phyloP scores from a whole-genome alignment of 1,140 invertebrate species.

The Drosophila orena region DNA sequence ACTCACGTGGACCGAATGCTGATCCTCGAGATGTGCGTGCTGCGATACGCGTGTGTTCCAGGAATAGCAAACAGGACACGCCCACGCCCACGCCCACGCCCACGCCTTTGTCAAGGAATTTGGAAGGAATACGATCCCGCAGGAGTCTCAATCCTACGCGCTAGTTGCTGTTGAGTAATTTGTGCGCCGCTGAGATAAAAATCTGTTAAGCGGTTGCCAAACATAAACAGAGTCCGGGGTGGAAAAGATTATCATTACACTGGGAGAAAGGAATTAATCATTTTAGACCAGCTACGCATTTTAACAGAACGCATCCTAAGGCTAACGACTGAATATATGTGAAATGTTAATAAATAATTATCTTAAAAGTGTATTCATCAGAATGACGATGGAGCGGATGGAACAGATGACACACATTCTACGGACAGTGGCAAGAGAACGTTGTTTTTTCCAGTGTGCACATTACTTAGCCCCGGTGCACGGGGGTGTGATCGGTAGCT shows the following conservation, averaged over 20 bases:
- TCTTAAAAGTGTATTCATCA: too few relatives aligned
- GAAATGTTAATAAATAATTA: too few relatives aligned
- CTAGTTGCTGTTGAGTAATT: conserved; percentile 74
- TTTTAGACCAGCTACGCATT: not conserved
- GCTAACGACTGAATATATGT: not conserved
- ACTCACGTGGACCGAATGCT: conserved; percentile 36
- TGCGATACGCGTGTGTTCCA: conserved; percentile 78
- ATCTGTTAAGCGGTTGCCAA: conserved; percentile 80
- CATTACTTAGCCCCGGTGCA: conserved; percentile 17
- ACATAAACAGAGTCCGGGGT: conserved; percentile 60
- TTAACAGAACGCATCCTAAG: not conserved
- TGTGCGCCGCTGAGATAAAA: conserved; percentile 68
- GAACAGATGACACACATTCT: too few relatives aligned
- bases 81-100: conserved; percentile 24
- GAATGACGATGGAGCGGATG: too few relatives aligned
- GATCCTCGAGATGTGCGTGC: conserved; percentile 69
- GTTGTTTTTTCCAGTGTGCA: not conserved
- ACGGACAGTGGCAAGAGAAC: not conserved
- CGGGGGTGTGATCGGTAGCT: conserved; percentile 50
- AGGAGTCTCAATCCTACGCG: conserved; percentile 42
- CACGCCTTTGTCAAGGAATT: conserved; percentile 37
- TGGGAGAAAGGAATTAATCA: not conserved
- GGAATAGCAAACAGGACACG: conserved; percentile 57
- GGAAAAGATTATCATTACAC: not conserved
- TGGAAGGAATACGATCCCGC: conserved; percentile 63